phyloP scores from a whole-genome alignment of 1,140 invertebrate genomes.

The Trichonephila clavipes region DNA sequence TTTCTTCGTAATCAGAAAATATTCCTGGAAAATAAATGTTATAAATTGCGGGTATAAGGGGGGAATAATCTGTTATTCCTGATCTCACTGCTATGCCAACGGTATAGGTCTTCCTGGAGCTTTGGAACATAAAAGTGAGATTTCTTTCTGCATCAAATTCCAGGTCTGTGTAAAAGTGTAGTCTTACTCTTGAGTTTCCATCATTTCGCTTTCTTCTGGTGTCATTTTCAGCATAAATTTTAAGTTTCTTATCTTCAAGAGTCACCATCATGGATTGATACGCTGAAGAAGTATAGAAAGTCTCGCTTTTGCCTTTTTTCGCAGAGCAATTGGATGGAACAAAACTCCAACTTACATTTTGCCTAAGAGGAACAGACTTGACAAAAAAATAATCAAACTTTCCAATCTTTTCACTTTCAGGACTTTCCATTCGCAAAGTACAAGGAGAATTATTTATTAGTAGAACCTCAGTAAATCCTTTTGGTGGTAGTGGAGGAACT shows the following conservation, averaged over 20 bases:
- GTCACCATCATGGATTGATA: neutral
- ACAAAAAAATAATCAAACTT: neutral
- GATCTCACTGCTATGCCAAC: neutral
- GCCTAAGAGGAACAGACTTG: neutral
- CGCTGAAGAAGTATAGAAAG: neutral
- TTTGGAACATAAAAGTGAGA: neutral
- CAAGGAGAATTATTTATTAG: conserved; percentile 25
- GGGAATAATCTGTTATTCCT: neutral
- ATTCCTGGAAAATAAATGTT: neutral
- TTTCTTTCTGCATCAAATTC: neutral
- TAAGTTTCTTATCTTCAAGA: neutral
- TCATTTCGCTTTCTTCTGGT: neutral
- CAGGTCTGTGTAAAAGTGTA: neutral
- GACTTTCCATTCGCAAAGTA: neutral
- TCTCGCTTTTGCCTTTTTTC: neutral
- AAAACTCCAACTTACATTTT: neutral
- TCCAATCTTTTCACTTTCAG: neutral
- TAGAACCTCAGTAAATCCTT: neutral
- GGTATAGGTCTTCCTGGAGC: neutral
- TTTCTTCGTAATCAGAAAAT: neutral
- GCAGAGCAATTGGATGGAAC: neutral
- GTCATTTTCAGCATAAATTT: neutral
- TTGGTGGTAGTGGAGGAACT: neutral
- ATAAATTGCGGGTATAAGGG: neutral
- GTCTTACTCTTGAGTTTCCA: neutral